Conservation (phyloP, 2,797 vertebrate species). For the Phyllotis vaccarum region DNA sequence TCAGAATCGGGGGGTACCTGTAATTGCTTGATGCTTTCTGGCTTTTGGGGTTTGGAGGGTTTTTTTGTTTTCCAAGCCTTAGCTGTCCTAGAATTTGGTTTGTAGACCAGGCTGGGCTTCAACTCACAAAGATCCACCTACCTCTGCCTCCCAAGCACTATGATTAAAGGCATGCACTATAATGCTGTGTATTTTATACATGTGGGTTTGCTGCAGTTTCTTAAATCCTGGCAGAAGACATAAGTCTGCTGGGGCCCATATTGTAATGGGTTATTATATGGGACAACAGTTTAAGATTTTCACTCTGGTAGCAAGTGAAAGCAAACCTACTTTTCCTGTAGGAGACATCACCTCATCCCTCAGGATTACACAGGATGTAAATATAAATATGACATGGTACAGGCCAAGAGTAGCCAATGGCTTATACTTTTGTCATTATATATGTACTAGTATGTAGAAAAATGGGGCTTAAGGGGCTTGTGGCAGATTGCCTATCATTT, state of each 20-base stretch:
- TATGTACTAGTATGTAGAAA: neutral
- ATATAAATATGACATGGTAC: neutral
- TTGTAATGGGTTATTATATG: neutral
- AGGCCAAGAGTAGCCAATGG: neutral
- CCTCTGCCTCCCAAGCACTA: too few species aligned
- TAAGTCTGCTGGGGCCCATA: neutral
- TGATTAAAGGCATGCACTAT: too few species aligned
- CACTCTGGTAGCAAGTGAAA: neutral
- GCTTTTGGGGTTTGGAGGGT: neutral
- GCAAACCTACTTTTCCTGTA: neutral
- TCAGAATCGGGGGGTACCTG: neutral
- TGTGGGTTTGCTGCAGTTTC: neutral
- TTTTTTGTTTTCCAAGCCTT: too few species aligned
- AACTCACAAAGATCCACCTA: too few species aligned
- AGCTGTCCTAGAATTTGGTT: too few species aligned
- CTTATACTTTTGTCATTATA: neutral
- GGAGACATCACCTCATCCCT: constrained; percentile 18
- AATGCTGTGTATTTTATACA: neutral
- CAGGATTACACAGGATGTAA: neutral
- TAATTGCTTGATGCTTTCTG: neutral
- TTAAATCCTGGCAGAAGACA: constrained; percentile 2
- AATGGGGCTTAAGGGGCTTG: neutral
- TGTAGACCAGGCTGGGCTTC: too few species aligned
- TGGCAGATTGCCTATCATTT: neutral
- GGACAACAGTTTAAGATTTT: neutral